These are phyloP conservation scores for Acanthiza pusilla DNA, from an alignment of 2,797 vertebrate species.

Conservation along the genomic window DNA sequence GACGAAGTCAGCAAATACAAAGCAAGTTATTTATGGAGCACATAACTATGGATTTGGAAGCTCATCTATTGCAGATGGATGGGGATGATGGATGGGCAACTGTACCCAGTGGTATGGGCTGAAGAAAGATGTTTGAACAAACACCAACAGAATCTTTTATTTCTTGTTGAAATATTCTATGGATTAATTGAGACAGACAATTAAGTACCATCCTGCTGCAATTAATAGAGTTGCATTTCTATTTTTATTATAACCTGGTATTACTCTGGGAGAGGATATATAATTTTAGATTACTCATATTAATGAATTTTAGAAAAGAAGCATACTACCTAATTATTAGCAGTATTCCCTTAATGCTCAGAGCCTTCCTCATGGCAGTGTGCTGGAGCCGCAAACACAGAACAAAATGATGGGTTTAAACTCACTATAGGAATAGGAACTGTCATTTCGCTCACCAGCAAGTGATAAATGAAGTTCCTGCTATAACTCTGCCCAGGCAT, in stretches of 20 bases:
- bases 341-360: not conserved
- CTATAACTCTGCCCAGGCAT: not conserved
- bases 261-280: not conserved
- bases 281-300: not conserved
- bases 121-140: not conserved
- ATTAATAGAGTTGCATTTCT: not conserved
- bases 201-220: not conserved
- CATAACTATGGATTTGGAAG: not conserved
- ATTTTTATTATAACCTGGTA: not conserved
- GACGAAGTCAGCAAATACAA: not conserved
- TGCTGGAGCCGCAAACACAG: not conserved
- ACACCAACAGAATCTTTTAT: not conserved
- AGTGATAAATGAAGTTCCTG: not conserved
- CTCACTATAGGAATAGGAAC: not conserved
- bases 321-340: not conserved
- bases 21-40: not conserved
- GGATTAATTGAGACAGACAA: not conserved
- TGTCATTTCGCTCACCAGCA: not conserved
- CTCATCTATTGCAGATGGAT: not conserved
- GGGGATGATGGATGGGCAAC: not conserved
- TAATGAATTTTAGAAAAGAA: not conserved
- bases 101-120: not conserved
- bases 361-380: not conserved
- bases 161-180: not conserved
- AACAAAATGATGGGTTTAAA: not conserved